A percentile compares a stretch with the other conserved stretches of the same genome.
Evolutionary conservation across 1,140 invertebrate species (phyloP).

Genomic region (Paralvinella palmiformis): DNA sequence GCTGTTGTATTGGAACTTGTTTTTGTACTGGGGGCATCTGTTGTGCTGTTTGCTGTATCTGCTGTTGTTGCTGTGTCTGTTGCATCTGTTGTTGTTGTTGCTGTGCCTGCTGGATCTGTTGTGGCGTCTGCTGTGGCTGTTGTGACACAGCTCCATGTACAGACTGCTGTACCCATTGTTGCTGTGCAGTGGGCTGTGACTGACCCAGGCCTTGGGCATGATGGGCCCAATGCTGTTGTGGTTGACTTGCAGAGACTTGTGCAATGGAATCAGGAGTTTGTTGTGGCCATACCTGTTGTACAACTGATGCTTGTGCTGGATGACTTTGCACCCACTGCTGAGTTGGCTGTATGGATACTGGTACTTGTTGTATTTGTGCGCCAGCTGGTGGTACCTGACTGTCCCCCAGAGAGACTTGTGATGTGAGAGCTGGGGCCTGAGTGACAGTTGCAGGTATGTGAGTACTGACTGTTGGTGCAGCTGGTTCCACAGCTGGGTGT

Average conservation of each 20-base stretch:
- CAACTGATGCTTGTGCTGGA: neutral
- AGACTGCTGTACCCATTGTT: constrained; percentile 46
- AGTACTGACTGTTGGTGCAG: constrained; percentile 27
- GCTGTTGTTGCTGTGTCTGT: constrained; percentile 22
- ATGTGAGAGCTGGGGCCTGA: constrained; percentile 7
- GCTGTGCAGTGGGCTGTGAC: constrained; percentile 40
- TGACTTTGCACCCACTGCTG: too few species aligned
- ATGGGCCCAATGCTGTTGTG: constrained; percentile 13
- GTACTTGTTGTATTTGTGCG: too few species aligned
- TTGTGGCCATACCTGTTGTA: neutral
- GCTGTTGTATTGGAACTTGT: constrained; percentile 17
- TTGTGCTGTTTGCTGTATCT: constrained; percentile 8
- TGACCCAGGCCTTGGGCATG: constrained; percentile 30
- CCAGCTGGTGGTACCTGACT: too few species aligned
- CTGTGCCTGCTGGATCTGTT: constrained; percentile 44
- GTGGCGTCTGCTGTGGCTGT: constrained; percentile 36
- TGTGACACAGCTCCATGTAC: constrained; percentile 30
- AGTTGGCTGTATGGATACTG: too few species aligned
- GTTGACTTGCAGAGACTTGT: neutral
- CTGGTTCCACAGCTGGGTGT: constrained; percentile 25
- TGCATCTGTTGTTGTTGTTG: constrained; percentile 48
- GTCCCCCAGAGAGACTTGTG: neutral
- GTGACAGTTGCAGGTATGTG: constrained; percentile 6
- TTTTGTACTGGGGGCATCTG: neutral
- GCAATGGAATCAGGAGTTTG: neutral